Evolutionary conservation across 2,888 invertebrate genomes (phyloP), one percentile per base, ranked within the genome.

Genomic region (Rhimphoctona megacephalus): DNA sequence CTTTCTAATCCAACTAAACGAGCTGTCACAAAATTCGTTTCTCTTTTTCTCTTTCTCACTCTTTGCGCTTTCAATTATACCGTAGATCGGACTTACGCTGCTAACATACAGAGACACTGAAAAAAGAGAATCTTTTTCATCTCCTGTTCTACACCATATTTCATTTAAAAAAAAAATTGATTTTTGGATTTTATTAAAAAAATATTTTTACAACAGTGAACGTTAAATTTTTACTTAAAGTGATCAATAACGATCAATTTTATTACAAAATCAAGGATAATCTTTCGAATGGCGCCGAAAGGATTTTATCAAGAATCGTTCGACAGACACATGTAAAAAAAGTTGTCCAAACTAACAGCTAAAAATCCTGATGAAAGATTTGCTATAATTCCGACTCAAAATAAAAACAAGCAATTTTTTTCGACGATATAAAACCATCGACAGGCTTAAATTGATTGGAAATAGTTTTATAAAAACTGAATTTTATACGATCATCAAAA

Each of bases 1-100:
- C 79, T 85, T 82, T 79, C 83, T 86, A 87, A 88, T 87, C 87
- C 85, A 66, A 78, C 80, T 74, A 84, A 85, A 84, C 86, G 76
- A 85, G 82, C 85, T 86, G 81, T 83, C 83, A 33, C 85, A 83
- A 74, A 73, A 86, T 86, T 85, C 67, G 57, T 73, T 79, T 79
- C 33, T 80, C 69, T 77, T 76, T 43, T 64, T 54, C n/a, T 33
- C 76, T 57, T 46, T 83, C 64, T 61, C 70, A 9, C 49, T 84
- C 73, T 66, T 66, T 73, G 52, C 61, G 54, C 81, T 86, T 86
- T 86, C 81, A 86, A 86, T 86, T 86, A 81, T 77, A 61, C 81
- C 57, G 67, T 57, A 81, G 69, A 82, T 70, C 61, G 2, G 49
- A 19, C 49, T 70, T 76, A n/a, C 54, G 33, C 54, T 22, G 25